Conservation (phyloP, 2,797 vertebrate species). For the Pelodytes ibericus region DNA sequence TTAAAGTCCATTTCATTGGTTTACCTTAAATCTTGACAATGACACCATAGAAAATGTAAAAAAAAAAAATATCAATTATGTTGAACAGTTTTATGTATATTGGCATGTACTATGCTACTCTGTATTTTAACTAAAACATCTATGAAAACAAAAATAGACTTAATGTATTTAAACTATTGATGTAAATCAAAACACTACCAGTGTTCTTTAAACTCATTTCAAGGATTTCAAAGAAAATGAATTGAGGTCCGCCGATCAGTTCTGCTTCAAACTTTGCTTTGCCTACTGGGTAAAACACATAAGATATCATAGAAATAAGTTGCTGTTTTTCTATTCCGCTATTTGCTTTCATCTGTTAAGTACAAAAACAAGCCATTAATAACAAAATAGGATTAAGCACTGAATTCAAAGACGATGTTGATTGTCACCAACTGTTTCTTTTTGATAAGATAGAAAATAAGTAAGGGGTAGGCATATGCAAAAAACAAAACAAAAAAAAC, state of each 20-base stretch:
- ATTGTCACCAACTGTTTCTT: constrained; percentile 30
- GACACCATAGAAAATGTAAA: too few species aligned
- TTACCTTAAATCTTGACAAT: too few species aligned
- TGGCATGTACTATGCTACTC: neutral
- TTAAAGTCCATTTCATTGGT: too few species aligned
- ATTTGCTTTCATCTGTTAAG: constrained; percentile 33
- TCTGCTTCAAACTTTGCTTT: constrained; percentile 19
- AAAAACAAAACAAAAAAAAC: too few species aligned
- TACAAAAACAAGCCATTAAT: constrained; percentile 31
- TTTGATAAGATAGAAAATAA: constrained; percentile 37
- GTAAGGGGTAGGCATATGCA: neutral
- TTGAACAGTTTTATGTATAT: neutral
- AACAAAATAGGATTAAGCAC: constrained; percentile 42
- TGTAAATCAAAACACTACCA: constrained; percentile 12
- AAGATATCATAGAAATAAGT: constrained; percentile 9
- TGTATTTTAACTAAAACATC: neutral
- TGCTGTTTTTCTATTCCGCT: constrained; percentile 1
- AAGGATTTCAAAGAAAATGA: constrained; percentile 17
- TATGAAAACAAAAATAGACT: neutral
- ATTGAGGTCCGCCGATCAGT: constrained; percentile 10
- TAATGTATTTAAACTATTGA: constrained; percentile 15
- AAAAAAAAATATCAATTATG: neutral
- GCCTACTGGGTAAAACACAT: neutral
- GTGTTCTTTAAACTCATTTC: constrained; percentile 10
- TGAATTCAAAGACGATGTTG: constrained; percentile 24